Conservation (phyloP, 2,888 invertebrate species). For the Acleris sparsana region DNA sequence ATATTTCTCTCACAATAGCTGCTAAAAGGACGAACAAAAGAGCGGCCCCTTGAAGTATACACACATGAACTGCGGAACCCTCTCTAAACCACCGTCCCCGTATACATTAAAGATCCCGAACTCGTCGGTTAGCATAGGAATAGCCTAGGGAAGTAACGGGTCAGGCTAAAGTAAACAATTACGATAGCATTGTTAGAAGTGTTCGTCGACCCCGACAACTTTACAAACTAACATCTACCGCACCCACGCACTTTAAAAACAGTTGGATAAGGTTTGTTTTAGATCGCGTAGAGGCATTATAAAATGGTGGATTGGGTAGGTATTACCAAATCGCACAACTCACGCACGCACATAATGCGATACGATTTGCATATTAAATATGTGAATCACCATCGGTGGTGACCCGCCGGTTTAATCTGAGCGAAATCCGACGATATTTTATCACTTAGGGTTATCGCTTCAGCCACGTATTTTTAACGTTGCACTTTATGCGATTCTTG, state of each 20-base stretch:
- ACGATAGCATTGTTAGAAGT: constrained; percentile 67
- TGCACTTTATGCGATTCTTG: background rate
- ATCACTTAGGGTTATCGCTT: constrained; percentile 16
- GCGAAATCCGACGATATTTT: constrained; percentile 29
- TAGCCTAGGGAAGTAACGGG: constrained; percentile 53
- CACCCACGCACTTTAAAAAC: background rate
- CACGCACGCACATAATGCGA: constrained; percentile 42
- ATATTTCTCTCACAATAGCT: too few species aligned
- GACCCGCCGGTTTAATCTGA: constrained; percentile 36
- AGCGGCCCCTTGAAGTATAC: too few species aligned
- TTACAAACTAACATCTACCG: background rate
- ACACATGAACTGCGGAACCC: too few species aligned
- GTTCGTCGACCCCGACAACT: constrained; percentile 38
- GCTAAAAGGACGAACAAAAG: too few species aligned
- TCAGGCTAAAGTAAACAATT: constrained; percentile 74
- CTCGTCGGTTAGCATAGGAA: constrained; percentile 20
- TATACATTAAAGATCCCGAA: constrained; percentile 26
- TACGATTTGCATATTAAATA: constrained; percentile 50
- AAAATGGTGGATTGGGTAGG: constrained; percentile 22
- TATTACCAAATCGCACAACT: constrained; percentile 46
- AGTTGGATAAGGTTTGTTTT: background rate
- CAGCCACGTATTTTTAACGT: background rate
- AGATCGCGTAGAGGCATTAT: background rate
- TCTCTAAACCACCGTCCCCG: background rate
- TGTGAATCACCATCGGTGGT: constrained; percentile 41